phyloP scores from a whole-genome alignment of 1,140 invertebrate genomes.

The Aphis gossypii region DNA sequence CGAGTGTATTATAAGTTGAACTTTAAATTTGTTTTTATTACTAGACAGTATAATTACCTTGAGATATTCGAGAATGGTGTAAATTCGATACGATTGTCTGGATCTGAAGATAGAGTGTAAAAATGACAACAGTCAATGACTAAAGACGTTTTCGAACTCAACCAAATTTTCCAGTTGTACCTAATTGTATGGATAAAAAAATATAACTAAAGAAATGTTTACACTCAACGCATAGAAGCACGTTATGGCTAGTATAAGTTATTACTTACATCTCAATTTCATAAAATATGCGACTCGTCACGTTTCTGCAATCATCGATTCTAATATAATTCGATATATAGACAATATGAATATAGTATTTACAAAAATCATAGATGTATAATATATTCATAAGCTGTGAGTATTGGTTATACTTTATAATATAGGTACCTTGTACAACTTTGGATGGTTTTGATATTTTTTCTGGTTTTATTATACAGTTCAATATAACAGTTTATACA shows the following conservation, averaged over 20 bases:
- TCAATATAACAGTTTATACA: background rate
- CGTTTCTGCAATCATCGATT: conserved; percentile 5
- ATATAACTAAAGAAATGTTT: background rate
- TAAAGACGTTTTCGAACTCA: conserved; percentile 19
- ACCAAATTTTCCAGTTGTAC: background rate
- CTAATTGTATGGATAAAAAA: conserved; percentile 25
- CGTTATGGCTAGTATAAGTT: background rate
- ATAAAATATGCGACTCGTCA: conserved; percentile 3
- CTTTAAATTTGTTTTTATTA: no score
- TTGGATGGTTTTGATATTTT: background rate
- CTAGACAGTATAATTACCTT: no score
- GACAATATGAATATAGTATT: background rate
- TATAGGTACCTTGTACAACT: background rate
- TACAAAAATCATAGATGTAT: background rate
- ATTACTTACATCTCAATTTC: conserved; percentile 5
- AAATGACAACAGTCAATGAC: conserved; percentile 9
- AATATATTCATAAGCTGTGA: background rate
- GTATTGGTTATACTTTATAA: background rate
- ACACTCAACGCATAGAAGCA: conserved; percentile 6
- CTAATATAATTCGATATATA: background rate
- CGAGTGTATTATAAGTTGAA: no score
- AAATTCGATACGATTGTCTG: background rate
- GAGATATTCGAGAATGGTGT: no score
- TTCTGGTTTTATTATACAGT: background rate
- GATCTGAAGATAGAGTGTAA: conserved; percentile 24